A percentile compares a stretch with the other conserved stretches of the same genome.
Conservation (phyloP, 1,140 invertebrate genomes). For the Liolophura sinensis region DNA sequence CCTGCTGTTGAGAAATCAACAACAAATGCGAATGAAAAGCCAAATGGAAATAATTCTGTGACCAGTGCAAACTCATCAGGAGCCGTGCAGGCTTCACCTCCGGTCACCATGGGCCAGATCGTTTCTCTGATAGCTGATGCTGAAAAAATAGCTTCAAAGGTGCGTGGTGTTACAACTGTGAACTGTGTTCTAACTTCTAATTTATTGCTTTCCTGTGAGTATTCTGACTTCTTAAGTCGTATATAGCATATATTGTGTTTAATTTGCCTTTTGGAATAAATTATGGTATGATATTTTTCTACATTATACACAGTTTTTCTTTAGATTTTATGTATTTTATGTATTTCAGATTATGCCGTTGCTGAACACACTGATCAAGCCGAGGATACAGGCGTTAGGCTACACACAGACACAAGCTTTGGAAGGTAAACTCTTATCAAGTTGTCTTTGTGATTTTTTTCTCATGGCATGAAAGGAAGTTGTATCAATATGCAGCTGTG, state of each 20-base stretch:
- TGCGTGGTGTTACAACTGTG: no score
- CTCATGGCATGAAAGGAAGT: no score
- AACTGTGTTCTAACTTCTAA: no score
- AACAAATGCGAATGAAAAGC: not conserved
- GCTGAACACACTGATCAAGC: slow-evolving; percentile 1
- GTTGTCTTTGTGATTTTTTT: no score
- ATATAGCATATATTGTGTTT: no score
- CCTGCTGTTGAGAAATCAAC: not conserved
- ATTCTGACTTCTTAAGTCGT: no score
- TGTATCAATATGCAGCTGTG: no score
- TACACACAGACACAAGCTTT: slow-evolving; percentile 1
- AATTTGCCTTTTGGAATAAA: slow-evolving; percentile 1
- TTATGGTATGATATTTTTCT: slow-evolving; percentile 22
- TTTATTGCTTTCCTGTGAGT: no score
- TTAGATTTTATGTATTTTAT: not conserved
- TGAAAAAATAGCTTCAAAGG: slow-evolving; percentile 30
- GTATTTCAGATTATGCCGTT: slow-evolving; percentile 8
- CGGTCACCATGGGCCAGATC: slow-evolving; percentile 46
- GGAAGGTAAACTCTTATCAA: not conserved
- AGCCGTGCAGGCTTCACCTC: slow-evolving; percentile 10
- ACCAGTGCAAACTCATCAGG: no score
- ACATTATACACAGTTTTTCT: not conserved
- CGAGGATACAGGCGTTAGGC: not conserved
- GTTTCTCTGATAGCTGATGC: slow-evolving; percentile 44
- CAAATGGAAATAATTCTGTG: not conserved